Evolutionary conservation across 64 coral and sea anemone genomes (phyloP).

Genomic region (Trachythela sp.): DNA sequence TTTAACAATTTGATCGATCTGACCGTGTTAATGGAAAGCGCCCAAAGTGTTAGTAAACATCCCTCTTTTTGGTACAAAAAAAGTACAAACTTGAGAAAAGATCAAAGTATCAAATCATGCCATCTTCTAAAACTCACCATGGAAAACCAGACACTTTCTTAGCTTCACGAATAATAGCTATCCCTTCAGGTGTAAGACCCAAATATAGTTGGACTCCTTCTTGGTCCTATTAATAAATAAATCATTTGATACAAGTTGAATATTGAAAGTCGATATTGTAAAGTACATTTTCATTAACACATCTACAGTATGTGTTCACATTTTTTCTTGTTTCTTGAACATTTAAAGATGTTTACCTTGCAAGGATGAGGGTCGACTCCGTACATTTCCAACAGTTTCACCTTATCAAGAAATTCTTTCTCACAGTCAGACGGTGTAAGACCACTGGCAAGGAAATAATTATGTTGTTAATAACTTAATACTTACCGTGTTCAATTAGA

Average conservation of each 20-base stretch:
- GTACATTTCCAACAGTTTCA: conserved; percentile 85
- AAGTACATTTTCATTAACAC: too few relatives aligned
- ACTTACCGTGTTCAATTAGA: too few relatives aligned
- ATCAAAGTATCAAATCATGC: not conserved
- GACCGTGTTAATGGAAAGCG: too few relatives aligned
- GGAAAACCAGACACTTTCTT: conserved; percentile 97
- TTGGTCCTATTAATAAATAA: conserved; percentile 66
- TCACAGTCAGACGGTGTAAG: conserved; percentile 71
- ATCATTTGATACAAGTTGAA: not conserved
- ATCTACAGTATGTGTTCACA: too few relatives aligned
- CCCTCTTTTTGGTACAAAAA: too few relatives aligned
- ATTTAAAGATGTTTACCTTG: conserved; percentile 84
- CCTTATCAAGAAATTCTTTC: conserved; percentile 78
- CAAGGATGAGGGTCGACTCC: conserved; percentile 95
- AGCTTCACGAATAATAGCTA: conserved; percentile 90
- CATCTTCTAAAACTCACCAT: conserved; percentile 44
- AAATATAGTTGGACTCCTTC: conserved; percentile 86
- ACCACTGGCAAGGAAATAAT: conserved; percentile 65
- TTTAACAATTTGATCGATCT: too few relatives aligned
- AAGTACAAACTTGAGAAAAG: not conserved
- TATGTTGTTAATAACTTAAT: too few relatives aligned
- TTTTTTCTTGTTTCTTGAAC: too few relatives aligned
- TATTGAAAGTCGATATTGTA: too few relatives aligned
- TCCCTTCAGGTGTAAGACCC: conserved; percentile 76
- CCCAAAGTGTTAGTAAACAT: too few relatives aligned